A percentile compares a stretch with the other conserved stretches of the same genome.
Conservation (phyloP, 2,113 vertebrate species). For the Ceuthmochares aereus region DNA sequence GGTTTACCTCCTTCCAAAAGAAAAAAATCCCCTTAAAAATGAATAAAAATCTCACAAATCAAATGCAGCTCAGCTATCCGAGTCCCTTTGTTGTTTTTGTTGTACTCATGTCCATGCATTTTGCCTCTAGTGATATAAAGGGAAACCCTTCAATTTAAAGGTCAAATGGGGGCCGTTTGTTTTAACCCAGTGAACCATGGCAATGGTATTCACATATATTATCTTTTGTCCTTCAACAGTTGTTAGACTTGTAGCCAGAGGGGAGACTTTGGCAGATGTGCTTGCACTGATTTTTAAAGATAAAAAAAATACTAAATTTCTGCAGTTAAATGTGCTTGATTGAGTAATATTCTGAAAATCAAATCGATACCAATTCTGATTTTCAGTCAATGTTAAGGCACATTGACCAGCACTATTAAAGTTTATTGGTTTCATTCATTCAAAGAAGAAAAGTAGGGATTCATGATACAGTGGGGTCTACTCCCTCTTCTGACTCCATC, state of each 20-base stretch:
- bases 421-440: slow-evolving; percentile 57
- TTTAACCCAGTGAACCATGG: slow-evolving; percentile 77
- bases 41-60: slow-evolving; percentile 68
- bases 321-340: slow-evolving; percentile 46
- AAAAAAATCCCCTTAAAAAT: slow-evolving; percentile 62
- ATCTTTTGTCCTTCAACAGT: slow-evolving; percentile 79
- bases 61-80: slow-evolving; percentile 25
- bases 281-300: slow-evolving; percentile 39
- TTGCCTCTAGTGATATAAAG: slow-evolving; percentile 67
- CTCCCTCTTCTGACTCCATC: neutral
- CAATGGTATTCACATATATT: slow-evolving; percentile 77
- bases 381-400: slow-evolving; percentile 52
- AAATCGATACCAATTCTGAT: slow-evolving; percentile 59
- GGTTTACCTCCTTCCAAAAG: slow-evolving; percentile 14
- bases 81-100: slow-evolving; percentile 43
- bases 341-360: slow-evolving; percentile 61
- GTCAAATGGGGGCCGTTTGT: slow-evolving; percentile 77
- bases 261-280: slow-evolving; percentile 52
- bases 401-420: slow-evolving; percentile 36
- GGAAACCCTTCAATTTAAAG: slow-evolving; percentile 78
- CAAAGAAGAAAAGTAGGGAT: slow-evolving; percentile 7
- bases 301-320: slow-evolving; percentile 59
- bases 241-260: slow-evolving; percentile 78
- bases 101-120: slow-evolving; percentile 62
- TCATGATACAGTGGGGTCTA: neutral